Percentiles rank a stretch among this genome's conserved stretches.
Evolutionary conservation across 2,888 invertebrate species (phyloP).

Genomic region (Melangyna quadrimaculata): DNA sequence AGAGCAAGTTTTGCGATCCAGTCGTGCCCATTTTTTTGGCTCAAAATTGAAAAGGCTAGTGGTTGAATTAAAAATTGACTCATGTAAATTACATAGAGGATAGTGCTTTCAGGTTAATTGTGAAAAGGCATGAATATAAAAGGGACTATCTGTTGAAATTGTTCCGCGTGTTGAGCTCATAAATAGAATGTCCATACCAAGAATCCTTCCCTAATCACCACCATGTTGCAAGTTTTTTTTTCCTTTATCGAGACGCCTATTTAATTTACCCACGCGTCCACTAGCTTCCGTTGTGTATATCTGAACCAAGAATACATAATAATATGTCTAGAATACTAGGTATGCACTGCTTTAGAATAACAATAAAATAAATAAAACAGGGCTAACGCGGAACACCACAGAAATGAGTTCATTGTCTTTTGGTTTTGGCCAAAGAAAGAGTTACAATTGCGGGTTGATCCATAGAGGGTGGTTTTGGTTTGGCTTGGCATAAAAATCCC

Average conservation of each 20-base stretch:
- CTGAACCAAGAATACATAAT: not conserved
- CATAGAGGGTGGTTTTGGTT: slow-evolving; percentile 19
- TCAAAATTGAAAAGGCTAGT: too few relatives aligned
- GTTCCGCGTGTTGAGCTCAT: not conserved
- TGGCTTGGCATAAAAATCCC: slow-evolving; percentile 46
- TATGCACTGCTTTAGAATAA: not conserved
- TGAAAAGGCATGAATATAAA: too few relatives aligned
- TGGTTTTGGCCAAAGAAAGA: slow-evolving; percentile 39
- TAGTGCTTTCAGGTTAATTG: too few relatives aligned
- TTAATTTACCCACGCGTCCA: slow-evolving; percentile 51
- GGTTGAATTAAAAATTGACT: too few relatives aligned
- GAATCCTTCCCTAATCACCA: not conserved
- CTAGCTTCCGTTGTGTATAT: slow-evolving; percentile 19
- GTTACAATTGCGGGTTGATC: slow-evolving; percentile 1
- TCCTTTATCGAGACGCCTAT: slow-evolving; percentile 45
- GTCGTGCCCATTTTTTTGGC: too few relatives aligned
- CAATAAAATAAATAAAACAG: not conserved
- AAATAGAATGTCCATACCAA: not conserved
- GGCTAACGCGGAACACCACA: slow-evolving; percentile 37
- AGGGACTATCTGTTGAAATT: too few relatives aligned
- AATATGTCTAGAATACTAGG: not conserved
- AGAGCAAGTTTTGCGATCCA: too few relatives aligned
- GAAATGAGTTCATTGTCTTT: slow-evolving; percentile 67
- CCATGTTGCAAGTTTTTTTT: not conserved
- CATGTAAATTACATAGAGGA: too few relatives aligned